Base-by-base conservation (phyloP, 92 coral and sea anemone species). In the Porites lobata region DNA sequence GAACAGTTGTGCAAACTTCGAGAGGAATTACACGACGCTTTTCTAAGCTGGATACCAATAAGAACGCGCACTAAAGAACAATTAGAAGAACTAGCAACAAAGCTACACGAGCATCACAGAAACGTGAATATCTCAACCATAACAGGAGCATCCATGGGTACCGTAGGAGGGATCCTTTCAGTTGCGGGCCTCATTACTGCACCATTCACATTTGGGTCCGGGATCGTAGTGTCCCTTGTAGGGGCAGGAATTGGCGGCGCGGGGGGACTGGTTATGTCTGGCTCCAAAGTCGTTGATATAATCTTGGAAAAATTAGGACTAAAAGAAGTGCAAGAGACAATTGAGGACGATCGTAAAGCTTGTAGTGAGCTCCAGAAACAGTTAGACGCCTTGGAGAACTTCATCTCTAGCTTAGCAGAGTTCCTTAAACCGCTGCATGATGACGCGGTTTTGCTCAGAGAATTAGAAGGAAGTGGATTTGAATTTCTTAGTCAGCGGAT, bases 181-280 rank as follows among this genome's bases (percentile, higher is more conserved):
- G 58, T 56, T 1, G 94, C 86, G 10, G 94, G 94, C 2, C 89
- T 91, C 11, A 85, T 80, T 56, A 72, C 82, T 58, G 85, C 94
- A 9, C 88, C 88, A 47, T 84, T 87, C 65, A 91, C 94, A 0
- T 89, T 89, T 61, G 95, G 93, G 14, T 50, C 95, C 14, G 90
- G 87, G 14, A 22, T 90, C 38, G 21, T 86, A 7, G 88, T 92
- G 32, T 74, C 93, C 14, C 88, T 76, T 61, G 79, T 81, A 19
- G 95, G 95, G 69, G 95, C 91, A 10, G 93, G 78, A 15, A 81
- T 89, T 62, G 89, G 91, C 50, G 95, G 93, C 9, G 91, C 93
- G 12, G 93, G 95, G 7, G 88, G 93, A 5, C 69, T 92, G 20
- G 90, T 85, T 14, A 58, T 73, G 76, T 76, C 88, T 7, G 95